Conservation (phyloP, 2,797 vertebrate species). For the Pangasius larnaudii region DNA sequence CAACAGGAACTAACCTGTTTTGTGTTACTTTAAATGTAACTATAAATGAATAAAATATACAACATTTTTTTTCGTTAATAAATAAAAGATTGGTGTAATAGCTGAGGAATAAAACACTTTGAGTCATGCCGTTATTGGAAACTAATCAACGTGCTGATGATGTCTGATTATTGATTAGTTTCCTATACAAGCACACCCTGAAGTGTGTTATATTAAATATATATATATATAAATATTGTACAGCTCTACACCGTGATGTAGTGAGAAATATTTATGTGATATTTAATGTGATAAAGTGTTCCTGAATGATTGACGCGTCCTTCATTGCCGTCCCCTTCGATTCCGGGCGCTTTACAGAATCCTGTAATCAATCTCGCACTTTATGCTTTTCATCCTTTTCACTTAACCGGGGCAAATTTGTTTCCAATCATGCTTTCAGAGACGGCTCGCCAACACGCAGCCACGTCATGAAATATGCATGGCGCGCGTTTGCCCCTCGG, state of each 20-base stretch:
- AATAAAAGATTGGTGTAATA: neutral
- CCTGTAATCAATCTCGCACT: constrained; percentile 65
- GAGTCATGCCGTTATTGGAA: neutral
- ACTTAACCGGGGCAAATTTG: constrained; percentile 69
- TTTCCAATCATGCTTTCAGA: constrained; percentile 67
- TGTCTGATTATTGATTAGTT: neutral
- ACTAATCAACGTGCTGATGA: neutral
- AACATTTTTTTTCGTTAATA: neutral
- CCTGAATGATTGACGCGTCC: neutral
- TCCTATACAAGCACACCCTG: neutral
- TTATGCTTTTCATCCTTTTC: constrained; percentile 67
- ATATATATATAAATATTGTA: neutral
- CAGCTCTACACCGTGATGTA: neutral
- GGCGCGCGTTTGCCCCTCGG: constrained; percentile 79
- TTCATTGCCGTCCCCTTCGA: neutral
- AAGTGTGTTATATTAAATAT: too few species aligned
- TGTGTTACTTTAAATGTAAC: neutral
- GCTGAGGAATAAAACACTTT: neutral
- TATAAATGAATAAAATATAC: neutral
- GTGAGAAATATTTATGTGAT: neutral
- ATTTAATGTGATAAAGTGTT: neutral
- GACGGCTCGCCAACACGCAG: constrained; percentile 76
- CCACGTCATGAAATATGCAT: constrained; percentile 82
- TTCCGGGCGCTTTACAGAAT: constrained; percentile 7
- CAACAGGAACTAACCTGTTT: neutral